These are phyloP conservation scores for Hippoglossus hippoglossus DNA, from an alignment of 2,797 vertebrate genomes.

Conservation along the genomic window DNA sequence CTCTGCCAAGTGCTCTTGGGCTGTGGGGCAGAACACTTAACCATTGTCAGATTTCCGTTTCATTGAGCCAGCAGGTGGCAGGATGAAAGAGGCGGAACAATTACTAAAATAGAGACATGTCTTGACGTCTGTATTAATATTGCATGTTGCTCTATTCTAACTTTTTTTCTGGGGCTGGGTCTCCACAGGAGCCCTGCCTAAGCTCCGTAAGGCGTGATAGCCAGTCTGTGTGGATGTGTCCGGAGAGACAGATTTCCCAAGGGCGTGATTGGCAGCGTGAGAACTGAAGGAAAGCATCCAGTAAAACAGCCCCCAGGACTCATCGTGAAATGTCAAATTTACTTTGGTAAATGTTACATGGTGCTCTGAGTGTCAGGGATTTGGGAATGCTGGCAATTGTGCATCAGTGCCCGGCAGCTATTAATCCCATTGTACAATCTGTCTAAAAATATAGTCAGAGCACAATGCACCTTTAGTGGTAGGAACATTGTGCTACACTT, in stretches of 20 bases:
- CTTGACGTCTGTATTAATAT: slow-evolving; percentile 46
- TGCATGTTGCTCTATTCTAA: slow-evolving; percentile 15
- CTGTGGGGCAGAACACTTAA: slow-evolving; percentile 66
- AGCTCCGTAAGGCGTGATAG: slow-evolving; percentile 7
- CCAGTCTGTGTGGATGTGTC: slow-evolving; percentile 6
- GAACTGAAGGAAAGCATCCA: slow-evolving; percentile 32
- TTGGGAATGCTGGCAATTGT: slow-evolving; percentile 28
- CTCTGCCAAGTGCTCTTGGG: slow-evolving; percentile 62
- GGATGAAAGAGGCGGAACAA: slow-evolving; percentile 40
- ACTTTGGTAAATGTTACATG: slow-evolving; percentile 51
- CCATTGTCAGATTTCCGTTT: slow-evolving; percentile 65
- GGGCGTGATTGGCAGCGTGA: slow-evolving; percentile 49
- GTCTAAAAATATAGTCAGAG: slow-evolving; percentile 21
- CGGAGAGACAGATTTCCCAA: slow-evolving; percentile 33
- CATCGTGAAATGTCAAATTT: slow-evolving; percentile 48
- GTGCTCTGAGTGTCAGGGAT: slow-evolving; percentile 27
- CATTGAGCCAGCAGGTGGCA: slow-evolving; percentile 59
- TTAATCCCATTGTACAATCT: slow-evolving; percentile 5
- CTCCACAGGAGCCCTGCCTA: slow-evolving; percentile 18
- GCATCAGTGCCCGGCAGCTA: slow-evolving; percentile 18
- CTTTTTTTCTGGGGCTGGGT: slow-evolving; percentile 28
- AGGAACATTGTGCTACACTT: neutral
- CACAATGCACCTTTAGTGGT: neutral
- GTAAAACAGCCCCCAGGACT: slow-evolving; percentile 32
- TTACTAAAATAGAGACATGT: slow-evolving; percentile 35